Base-by-base conservation (phyloP, 1,140 invertebrate species). In the Panagrolaimus sp. region DNA sequence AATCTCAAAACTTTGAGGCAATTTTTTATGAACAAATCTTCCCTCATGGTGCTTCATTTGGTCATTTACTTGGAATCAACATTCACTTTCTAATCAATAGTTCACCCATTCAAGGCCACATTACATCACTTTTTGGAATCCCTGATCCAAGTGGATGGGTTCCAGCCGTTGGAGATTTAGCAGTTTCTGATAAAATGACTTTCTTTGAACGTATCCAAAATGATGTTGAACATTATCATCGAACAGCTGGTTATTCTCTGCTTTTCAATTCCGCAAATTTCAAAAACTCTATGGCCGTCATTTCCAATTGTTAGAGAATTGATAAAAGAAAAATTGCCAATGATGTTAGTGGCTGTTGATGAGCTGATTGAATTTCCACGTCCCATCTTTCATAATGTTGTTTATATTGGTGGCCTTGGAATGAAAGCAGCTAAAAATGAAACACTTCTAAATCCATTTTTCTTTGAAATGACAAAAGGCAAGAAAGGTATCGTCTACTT, bases 381-480 rank as follows among this genome's bases (percentile, higher is more conserved):
- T 8, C 69, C 69, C 11, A 46, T 69, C n/a, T 31, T 43, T 38
- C 68, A n/a, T 14, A 67, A 71, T 64, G 9, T 68, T 45, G 45
- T 71, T 9, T 70, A 63, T 53, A 71, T 71, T 42, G 69, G 69
- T n/a, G 69, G 69, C n/a, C 44, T 71, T 31, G 69, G 67, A 51
- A 53, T 48, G 9, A 47, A 42, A 67, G 27, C 5, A 3, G 4
- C 65, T 66, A 27, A 23, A 63, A 53, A 62, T 42, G 51, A 25
- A 31, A 47, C 5, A 1, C 9, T 48, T 23, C 14, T 25, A 48
- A 25, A 23, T 14, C 48, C 68, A n/a, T 70, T 61, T 25, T 42
- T 43, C 53, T 31, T 25, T n/a, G 69, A 63, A 65, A 25, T 68
- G 51, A 5, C 25, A 8, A 71, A 71, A 53, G 68, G 68, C 5